Conservation (phyloP, 2,797 vertebrate species). For the Halcyon smyrnensis region DNA sequence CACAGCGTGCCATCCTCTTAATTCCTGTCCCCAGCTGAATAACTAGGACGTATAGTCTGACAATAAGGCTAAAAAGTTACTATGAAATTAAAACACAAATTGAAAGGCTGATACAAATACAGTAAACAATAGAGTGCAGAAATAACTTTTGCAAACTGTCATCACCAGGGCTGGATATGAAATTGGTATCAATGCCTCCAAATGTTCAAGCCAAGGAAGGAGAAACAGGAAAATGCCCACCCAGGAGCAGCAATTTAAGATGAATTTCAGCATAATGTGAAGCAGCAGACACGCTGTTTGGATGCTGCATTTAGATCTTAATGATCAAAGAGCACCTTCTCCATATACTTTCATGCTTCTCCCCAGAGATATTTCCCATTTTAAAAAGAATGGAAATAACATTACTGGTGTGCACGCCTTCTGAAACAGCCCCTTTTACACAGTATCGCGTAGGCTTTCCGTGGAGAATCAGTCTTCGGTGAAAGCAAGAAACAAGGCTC, state of each 20-base stretch:
- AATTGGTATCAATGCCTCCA: neutral
- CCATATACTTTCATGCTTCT: constrained; percentile 23
- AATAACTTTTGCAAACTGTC: neutral
- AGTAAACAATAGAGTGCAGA: neutral
- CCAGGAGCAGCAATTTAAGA: neutral
- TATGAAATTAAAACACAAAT: neutral
- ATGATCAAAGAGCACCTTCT: constrained; percentile 49
- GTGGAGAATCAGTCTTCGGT: neutral
- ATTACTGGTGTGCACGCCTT: neutral
- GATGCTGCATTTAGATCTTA: constrained; percentile 48
- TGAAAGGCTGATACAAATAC: neutral
- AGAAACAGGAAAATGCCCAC: neutral
- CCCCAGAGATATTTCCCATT: constrained; percentile 39
- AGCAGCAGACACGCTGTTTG: constrained; percentile 1
- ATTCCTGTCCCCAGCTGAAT: neutral
- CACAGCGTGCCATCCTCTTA: neutral
- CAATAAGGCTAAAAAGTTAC: neutral
- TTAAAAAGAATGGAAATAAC: constrained; percentile 46
- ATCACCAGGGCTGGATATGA: neutral
- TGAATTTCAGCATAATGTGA: constrained; percentile 6
- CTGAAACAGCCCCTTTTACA: constrained; percentile 31
- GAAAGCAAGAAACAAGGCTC: constrained; percentile 6
- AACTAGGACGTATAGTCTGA: neutral
- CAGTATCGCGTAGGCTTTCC: neutral
- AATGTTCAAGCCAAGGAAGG: neutral